Evolutionary conservation across 2,888 invertebrate species (phyloP).

Genomic region (Linnaemya tessellans): DNA sequence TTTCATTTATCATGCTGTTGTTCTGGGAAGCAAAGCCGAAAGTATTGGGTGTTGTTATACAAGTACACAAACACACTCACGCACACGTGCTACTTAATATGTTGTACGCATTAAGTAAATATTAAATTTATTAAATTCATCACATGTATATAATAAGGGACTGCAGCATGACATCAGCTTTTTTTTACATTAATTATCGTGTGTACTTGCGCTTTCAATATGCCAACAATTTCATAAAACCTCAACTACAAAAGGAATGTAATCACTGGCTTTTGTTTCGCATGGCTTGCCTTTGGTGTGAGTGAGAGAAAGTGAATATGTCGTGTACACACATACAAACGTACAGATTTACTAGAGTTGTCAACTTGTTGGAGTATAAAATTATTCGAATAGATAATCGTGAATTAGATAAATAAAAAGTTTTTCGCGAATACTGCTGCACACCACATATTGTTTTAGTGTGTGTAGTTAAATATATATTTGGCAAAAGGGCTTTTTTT

Average conservation of each 20-base stretch:
- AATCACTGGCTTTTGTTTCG: conserved; percentile 11
- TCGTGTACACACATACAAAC: not conserved
- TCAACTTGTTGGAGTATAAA: too few species aligned
- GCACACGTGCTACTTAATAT: too few species aligned
- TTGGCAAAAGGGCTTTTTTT: too few species aligned
- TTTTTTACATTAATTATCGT: not conserved
- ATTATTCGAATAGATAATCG: too few species aligned
- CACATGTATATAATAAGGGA: not conserved
- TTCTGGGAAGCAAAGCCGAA: too few species aligned
- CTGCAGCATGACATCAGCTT: conserved; percentile 17
- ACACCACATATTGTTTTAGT: too few species aligned
- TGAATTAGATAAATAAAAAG: too few species aligned
- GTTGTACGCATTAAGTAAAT: too few species aligned
- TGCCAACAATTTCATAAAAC: conserved; percentile 3
- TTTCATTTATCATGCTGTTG: not conserved
- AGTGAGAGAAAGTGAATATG: not conserved
- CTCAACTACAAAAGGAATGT: not conserved
- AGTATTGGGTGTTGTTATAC: not conserved
- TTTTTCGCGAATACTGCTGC: too few species aligned
- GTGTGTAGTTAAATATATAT: too few species aligned
- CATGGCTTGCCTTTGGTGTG: not conserved
- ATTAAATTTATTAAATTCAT: not conserved
- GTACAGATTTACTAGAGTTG: too few species aligned
- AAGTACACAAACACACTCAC: too few species aligned
- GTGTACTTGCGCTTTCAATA: conserved; percentile 1